Evolutionary conservation across 2,797 vertebrate genomes (phyloP).

Genomic region (Sebastes minor): DNA sequence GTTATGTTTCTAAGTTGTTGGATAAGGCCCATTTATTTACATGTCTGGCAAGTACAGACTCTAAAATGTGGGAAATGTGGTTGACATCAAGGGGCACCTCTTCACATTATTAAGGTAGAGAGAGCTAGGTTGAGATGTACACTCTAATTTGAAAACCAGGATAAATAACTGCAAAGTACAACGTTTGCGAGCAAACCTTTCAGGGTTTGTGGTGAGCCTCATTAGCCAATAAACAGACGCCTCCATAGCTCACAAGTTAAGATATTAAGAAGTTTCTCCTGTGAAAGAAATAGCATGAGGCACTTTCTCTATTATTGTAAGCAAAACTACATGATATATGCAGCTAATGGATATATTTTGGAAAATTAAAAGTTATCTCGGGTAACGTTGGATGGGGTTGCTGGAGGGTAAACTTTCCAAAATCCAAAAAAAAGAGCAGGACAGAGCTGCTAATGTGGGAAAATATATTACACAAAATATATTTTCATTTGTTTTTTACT

Average conservation of each 20-base stretch:
- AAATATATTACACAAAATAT: neutral
- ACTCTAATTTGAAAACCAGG: slow-evolving; percentile 46
- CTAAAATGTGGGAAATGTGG: neutral
- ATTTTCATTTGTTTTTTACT: neutral
- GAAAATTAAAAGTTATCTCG: neutral
- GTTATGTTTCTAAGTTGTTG: neutral
- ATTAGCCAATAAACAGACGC: slow-evolving; percentile 61
- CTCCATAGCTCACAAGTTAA: slow-evolving; percentile 25
- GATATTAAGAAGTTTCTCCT: slow-evolving; percentile 7
- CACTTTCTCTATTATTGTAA: neutral
- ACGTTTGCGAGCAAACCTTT: slow-evolving; percentile 34
- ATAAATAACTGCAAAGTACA: slow-evolving; percentile 31
- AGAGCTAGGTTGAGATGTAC: slow-evolving; percentile 15
- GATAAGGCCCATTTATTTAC: slow-evolving; percentile 16
- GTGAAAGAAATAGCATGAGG: neutral
- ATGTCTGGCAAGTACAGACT: neutral
- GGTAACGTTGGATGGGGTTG: neutral
- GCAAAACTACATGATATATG: neutral
- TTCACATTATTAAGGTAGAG: slow-evolving; percentile 10
- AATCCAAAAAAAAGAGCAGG: neutral
- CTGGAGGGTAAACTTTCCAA: neutral
- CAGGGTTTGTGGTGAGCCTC: slow-evolving; percentile 36
- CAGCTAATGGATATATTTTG: neutral
- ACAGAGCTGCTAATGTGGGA: neutral
- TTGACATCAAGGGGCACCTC: neutral